These are phyloP conservation scores for Aselliscus stoliczkanus DNA, from an alignment of 2,797 vertebrate species.

Conservation along the genomic window DNA sequence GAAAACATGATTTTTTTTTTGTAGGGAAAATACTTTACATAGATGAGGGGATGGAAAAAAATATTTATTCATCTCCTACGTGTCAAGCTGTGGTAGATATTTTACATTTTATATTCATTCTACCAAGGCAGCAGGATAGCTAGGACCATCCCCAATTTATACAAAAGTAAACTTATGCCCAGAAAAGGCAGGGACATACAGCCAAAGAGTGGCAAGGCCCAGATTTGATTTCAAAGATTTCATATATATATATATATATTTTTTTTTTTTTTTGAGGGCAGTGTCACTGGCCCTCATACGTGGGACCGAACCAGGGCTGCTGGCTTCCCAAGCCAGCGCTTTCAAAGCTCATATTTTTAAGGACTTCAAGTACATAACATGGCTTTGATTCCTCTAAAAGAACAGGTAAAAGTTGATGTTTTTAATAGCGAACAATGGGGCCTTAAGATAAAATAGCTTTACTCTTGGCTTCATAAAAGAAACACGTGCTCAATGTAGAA, in stretches of 20 bases:
- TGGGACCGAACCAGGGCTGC: too few species aligned
- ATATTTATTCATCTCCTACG: background rate
- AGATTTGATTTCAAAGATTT: conserved; percentile 3
- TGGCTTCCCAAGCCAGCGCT: too few species aligned
- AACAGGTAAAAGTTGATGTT: background rate
- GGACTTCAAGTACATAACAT: background rate
- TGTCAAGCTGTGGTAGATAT: background rate
- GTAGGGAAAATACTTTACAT: background rate
- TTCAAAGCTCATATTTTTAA: conserved; percentile 22
- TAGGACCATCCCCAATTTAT: background rate
- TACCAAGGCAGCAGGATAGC: background rate
- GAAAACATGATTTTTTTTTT: background rate
- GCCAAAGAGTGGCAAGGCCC: background rate
- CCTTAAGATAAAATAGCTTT: background rate
- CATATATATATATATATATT: too few species aligned
- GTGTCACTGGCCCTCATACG: too few species aligned
- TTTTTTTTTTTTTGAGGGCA: too few species aligned
- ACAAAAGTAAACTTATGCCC: background rate
- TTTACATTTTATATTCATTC: background rate
- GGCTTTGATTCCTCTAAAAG: conserved; percentile 31
- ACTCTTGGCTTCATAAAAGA: background rate
- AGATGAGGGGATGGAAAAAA: background rate
- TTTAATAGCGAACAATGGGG: background rate
- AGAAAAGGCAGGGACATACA: background rate
- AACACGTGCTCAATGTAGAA: background rate